Conservation (phyloP, 2,888 invertebrate genomes). For the Disparrhopalites patrizii region DNA sequence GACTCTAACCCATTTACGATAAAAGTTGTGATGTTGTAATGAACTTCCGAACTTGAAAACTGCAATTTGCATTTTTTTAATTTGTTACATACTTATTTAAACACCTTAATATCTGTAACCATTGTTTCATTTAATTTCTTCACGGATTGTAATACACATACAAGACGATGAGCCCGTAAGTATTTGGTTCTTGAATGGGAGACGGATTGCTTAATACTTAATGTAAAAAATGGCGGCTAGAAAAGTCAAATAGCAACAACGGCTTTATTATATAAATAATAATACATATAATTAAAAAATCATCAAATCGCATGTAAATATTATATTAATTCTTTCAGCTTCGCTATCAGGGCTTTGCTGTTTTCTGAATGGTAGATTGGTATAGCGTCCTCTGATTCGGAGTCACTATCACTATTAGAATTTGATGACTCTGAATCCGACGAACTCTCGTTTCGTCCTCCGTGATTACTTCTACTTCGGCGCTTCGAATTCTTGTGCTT, state of each 20-base stretch:
- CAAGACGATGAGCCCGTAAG: too few relatives aligned
- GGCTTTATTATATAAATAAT: too few relatives aligned
- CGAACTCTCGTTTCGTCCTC: conserved; percentile 11
- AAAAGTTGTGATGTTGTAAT: too few relatives aligned
- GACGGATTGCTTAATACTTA: neutral
- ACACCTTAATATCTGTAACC: too few relatives aligned
- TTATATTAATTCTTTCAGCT: conserved; percentile 38
- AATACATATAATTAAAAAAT: too few relatives aligned
- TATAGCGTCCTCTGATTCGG: conserved; percentile 25
- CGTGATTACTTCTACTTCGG: conserved; percentile 23
- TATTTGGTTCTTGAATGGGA: neutral
- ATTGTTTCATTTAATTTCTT: too few relatives aligned
- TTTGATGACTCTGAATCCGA: conserved; percentile 16
- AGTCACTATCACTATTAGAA: conserved; percentile 25
- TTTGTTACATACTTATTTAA: too few relatives aligned
- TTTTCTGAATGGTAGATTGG: conserved; percentile 40
- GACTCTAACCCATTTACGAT: neutral
- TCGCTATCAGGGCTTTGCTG: conserved; percentile 38
- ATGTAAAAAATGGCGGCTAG: neutral
- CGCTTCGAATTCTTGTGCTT: conserved; percentile 15
- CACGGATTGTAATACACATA: too few relatives aligned
- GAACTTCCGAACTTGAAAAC: too few relatives aligned
- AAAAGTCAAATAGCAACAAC: too few relatives aligned
- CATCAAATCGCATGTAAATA: too few relatives aligned
- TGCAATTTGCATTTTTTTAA: too few relatives aligned